Evolutionary conservation across 2,797 vertebrate species (phyloP).

Genomic region (Labroides dimidiatus): DNA sequence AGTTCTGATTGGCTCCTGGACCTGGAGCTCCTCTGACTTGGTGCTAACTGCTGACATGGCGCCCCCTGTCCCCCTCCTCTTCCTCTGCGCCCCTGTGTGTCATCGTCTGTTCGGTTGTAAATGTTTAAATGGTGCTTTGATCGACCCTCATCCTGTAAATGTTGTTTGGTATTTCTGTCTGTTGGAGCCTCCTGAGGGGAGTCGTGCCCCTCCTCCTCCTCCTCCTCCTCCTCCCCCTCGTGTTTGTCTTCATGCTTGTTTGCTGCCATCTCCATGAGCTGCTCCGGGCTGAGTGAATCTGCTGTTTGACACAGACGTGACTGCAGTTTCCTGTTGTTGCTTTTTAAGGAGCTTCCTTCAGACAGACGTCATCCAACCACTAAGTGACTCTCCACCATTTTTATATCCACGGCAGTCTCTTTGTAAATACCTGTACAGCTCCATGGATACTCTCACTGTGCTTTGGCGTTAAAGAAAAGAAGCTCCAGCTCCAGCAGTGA

Average conservation of each 20-base stretch:
- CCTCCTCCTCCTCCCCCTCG: slow-evolving; percentile 3
- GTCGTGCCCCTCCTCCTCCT: neutral
- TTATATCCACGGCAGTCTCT: slow-evolving; percentile 47
- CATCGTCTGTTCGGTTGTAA: slow-evolving; percentile 46
- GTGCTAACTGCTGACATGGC: slow-evolving; percentile 72
- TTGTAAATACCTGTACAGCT: slow-evolving; percentile 76
- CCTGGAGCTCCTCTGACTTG: slow-evolving; percentile 43
- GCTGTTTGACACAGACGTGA: slow-evolving; percentile 12
- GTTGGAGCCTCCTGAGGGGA: slow-evolving; percentile 16
- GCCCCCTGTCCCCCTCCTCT: slow-evolving; percentile 24
- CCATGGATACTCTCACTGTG: slow-evolving; percentile 57
- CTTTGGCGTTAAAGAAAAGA: slow-evolving; percentile 37
- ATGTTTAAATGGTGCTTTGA: slow-evolving; percentile 71
- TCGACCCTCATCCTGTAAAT: slow-evolving; percentile 83
- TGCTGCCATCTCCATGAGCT: slow-evolving; percentile 59
- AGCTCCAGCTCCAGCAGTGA: slow-evolving; percentile 23
- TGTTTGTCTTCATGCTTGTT: slow-evolving; percentile 51
- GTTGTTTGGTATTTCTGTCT: slow-evolving; percentile 72
- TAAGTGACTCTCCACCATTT: slow-evolving; percentile 51
- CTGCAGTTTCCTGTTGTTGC: slow-evolving; percentile 41
- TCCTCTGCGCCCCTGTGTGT: slow-evolving; percentile 50
- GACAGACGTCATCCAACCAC: slow-evolving; percentile 55
- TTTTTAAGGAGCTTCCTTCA: slow-evolving; percentile 47
- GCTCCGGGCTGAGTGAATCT: slow-evolving; percentile 58
- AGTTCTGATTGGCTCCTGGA: slow-evolving; percentile 87